Conservation (phyloP, 64 coral and sea anemone species). For the Stylophora pistillata region DNA sequence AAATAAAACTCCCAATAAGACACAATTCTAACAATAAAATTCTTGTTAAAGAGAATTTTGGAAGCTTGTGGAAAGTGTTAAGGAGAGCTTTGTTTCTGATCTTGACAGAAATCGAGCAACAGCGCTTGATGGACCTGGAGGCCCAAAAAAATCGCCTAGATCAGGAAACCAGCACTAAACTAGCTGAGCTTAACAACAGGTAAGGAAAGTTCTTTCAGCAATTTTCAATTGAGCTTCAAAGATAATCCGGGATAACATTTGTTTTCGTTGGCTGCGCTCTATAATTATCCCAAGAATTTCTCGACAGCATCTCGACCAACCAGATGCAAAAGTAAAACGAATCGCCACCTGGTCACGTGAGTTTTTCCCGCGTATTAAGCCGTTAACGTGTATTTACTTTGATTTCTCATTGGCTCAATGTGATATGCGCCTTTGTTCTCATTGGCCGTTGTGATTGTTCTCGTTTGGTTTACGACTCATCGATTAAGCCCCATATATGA, state of each 20-base stretch:
- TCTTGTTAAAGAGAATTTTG: neutral
- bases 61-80: neutral
- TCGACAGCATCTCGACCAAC: neutral
- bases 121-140: constrained; percentile 75
- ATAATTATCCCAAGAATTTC: neutral
- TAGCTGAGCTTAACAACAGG: constrained; percentile 72
- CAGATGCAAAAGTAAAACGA: too few species aligned
- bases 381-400: too few species aligned
- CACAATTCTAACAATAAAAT: neutral
- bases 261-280: neutral
- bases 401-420: too few species aligned
- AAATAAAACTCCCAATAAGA: neutral
- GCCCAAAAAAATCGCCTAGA: constrained; percentile 61
- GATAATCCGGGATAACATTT: neutral
- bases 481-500: too few species aligned
- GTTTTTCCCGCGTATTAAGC: too few species aligned
- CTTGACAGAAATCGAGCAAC: constrained; percentile 75
- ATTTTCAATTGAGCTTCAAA: too few species aligned
- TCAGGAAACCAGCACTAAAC: constrained; percentile 68
- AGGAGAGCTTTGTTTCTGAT: neutral
- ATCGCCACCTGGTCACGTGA: too few species aligned
- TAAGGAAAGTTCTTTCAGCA: neutral
- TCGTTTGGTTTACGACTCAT: too few species aligned
- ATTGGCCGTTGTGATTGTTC: too few species aligned
- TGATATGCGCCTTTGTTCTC: too few species aligned